Conservation (phyloP, 2,888 invertebrate species). For the Esperia sulphurella region DNA sequence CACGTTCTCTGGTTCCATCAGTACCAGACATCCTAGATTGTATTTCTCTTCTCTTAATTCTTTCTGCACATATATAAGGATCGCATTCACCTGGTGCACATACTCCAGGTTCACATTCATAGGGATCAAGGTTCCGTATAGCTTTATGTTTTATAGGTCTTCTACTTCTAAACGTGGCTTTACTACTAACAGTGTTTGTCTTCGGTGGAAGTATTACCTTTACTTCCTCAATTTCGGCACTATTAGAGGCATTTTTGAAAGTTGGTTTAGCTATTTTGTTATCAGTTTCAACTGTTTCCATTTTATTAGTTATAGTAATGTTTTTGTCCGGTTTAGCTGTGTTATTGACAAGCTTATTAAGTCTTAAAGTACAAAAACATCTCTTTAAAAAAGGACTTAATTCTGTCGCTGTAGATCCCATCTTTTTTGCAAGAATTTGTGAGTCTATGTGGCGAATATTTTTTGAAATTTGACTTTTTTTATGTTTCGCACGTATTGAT, state of each 20-base stretch:
- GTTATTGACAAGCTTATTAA: slow-evolving; percentile 15
- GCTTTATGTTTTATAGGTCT: background rate
- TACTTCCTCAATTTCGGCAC: background rate
- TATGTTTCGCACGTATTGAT: background rate
- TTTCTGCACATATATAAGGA: slow-evolving; percentile 24
- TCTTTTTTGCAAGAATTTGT: background rate
- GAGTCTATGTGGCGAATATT: background rate
- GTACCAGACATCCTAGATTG: background rate
- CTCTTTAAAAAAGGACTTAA: slow-evolving; percentile 12
- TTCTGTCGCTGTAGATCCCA: slow-evolving; percentile 13
- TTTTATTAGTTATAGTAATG: background rate
- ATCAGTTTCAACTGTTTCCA: background rate
- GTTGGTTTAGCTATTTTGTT: slow-evolving; percentile 6
- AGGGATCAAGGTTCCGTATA: slow-evolving; percentile 22
- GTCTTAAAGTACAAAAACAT: slow-evolving; percentile 39
- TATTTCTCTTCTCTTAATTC: slow-evolving; percentile 10
- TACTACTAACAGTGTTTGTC: background rate
- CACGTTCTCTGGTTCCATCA: slow-evolving; percentile 7
- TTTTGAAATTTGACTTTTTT: slow-evolving; percentile 1
- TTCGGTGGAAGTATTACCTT: background rate
- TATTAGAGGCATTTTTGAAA: background rate
- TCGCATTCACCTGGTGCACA: slow-evolving; percentile 33
- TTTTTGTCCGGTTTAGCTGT: background rate
- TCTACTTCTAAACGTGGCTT: background rate
- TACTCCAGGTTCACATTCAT: slow-evolving; percentile 33